Evolutionary conservation across 37 sponge, comb jelly and placozoan species (phyloP).

Genomic region (Oscarella lobularis): DNA sequence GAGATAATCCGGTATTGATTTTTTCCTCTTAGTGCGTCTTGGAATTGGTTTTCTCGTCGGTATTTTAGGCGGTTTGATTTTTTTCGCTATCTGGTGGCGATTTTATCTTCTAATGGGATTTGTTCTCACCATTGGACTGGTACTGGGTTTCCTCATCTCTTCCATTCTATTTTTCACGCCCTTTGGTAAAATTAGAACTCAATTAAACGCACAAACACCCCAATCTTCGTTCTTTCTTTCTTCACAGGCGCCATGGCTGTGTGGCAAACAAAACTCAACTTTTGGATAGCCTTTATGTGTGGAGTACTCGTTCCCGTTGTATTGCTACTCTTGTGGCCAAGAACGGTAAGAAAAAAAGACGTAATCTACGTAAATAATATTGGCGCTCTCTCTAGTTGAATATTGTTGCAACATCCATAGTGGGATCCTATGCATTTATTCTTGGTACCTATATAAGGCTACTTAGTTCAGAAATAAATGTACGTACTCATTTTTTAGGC

Average conservation of each 20-base stretch:
- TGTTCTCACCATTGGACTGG: neutral
- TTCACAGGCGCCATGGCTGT: neutral
- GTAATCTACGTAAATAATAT: too few species aligned
- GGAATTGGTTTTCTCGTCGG: neutral
- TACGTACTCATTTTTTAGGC: neutral
- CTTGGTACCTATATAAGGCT: neutral
- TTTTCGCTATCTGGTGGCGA: neutral
- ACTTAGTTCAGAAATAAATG: neutral
- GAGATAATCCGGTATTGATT: too few species aligned
- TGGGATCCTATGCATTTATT: neutral
- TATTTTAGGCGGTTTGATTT: neutral
- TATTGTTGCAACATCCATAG: neutral
- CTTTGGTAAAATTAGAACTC: neutral
- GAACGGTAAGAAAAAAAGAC: neutral
- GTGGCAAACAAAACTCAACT: neutral
- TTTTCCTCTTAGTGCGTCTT: neutral
- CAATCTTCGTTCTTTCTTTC: neutral
- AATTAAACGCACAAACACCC: too few species aligned
- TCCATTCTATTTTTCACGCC: neutral
- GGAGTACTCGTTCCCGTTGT: neutral
- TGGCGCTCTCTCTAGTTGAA: neutral
- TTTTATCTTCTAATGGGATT: neutral
- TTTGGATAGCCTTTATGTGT: neutral
- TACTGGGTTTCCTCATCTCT: neutral
- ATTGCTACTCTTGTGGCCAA: neutral